Evolutionary conservation across 2,797 vertebrate species (phyloP), one percentile per base, ranked within the genome.

Genomic region (Rhinella marina): DNA sequence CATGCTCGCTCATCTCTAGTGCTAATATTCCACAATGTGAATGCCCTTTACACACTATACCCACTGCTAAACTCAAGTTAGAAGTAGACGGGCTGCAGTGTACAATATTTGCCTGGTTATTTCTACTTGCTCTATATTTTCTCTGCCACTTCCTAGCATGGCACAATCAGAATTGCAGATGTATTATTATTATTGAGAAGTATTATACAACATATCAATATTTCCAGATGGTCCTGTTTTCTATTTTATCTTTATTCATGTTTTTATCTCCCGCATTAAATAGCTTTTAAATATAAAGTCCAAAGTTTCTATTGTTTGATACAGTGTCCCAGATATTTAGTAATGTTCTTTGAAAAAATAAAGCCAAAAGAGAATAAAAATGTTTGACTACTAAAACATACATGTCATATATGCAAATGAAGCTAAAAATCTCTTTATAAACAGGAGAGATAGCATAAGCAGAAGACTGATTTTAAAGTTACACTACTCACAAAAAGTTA

Each of bases 201-300:
- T 17, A 10, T 68, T 66, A 56, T 70, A 4, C 25, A 52, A 27
- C 68, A 9, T 19, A 68, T 54, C 29, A 64, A 19, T n/a, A 23
- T 1, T 85, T 56, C 17, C 83, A 77, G 56, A 85, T 54, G n/a
- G 32, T 10, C 41, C 54, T 19, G 13, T 66, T 57, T 52, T 73
- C 10, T n/a, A 27, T 52, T 52, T 32, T 85, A 56, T 68, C 25
- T 70, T 13, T 57, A 29, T 70, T 56, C 13, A 54, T 78, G n/a
- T 19, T 54, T 85, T 78, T 59, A 68, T 66, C 52, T 68, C 19
- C 25, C n/a, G 41, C 52, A 13, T 14, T 66, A 85, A 85, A 64
- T 50, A 52, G 1, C 27, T 54, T 64, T 57, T 79, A 56, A 32
- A 8, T 85, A 27, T 23, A 85, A 62, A 61, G 17, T 81, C 14